Base-by-base conservation (phyloP, 1,140 invertebrate genomes). In the Lucilia sericata region DNA sequence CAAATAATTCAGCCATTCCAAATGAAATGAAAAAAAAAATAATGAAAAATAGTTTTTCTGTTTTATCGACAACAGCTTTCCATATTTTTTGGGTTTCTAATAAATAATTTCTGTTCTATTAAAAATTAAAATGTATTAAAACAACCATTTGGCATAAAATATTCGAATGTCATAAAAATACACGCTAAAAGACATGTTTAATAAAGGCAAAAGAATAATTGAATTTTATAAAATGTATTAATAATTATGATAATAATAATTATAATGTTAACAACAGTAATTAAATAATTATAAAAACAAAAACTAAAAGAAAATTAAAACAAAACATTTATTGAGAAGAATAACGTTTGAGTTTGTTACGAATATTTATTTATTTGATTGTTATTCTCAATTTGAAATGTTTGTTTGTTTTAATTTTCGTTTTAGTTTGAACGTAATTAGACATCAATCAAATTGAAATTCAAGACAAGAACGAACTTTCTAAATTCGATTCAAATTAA, bases 1-100 rank as follows among this genome's bases (percentile, higher is more conserved):
- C n/a, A 70, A 60, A 60, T 70, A 70, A 70, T 21, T 70, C 65
- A 70, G 65, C 65, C 65, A 70, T 70, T 70, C 65, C 65, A 70
- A 70, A 70, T 70, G 19, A 70, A 70, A 70, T n/a, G n/a, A 19
- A 42, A 42, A 42, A 42, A 42, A 8, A 42, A 42, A 70, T 21
- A 70, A 70, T 25, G 1, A 70, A 70, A 70, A 70, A 21, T 21
- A 5, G 19, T 19, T 70, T 21, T 21, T 70, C 21, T 70, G 9
- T 70, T 21, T n/a, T 17, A n/a, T 60, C n/a, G 65, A 21, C 10
- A 70, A 70, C 65, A 70, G 65, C 65, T 19, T 19, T 70, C 65
- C 65, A 70, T 70, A 25, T 21, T 21, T 70, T 70, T 21, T n/a
- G n/a, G n/a, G 21, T 70, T 70, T 21, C 65, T 70, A 70, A 19